Percentiles rank a stretch among this genome's conserved stretches.
These are phyloP conservation scores for Mungos mungo DNA, from an alignment of 2,113 vertebrate species.

Conservation along the genomic window DNA sequence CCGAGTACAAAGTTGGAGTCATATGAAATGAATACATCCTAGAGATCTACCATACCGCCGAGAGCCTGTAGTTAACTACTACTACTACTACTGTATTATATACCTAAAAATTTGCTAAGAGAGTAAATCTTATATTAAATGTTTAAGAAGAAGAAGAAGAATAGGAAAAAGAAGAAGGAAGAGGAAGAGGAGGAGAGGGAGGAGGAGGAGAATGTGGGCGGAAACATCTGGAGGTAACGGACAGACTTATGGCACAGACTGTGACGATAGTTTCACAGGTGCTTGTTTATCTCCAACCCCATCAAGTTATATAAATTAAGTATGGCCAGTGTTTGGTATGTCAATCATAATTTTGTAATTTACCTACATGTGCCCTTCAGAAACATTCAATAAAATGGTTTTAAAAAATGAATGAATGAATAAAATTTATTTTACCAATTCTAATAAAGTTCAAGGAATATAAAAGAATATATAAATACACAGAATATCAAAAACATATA, in stretches of 20 bases:
- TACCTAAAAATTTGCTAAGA: neutral
- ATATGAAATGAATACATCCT: neutral
- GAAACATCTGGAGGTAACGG: neutral
- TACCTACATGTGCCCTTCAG: too few relatives aligned
- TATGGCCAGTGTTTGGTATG: neutral
- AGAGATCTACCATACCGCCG: neutral
- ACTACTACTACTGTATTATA: neutral
- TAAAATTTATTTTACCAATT: neutral
- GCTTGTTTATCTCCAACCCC: neutral
- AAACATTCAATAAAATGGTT: neutral
- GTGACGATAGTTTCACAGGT: neutral
- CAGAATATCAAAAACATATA: neutral
- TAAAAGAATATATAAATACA: neutral
- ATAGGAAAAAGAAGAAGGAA: neutral
- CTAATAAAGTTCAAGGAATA: neutral
- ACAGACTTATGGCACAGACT: neutral
- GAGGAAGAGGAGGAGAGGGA: neutral
- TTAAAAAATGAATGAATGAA: neutral
- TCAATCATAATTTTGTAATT: neutral
- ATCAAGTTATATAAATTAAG: neutral
- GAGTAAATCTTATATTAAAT: neutral
- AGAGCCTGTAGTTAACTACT: neutral
- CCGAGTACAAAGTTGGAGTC: neutral
- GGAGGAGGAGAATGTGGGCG: neutral
- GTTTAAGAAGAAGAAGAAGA: neutral